Percentiles rank a stretch among this genome's conserved stretches.
Conservation (phyloP, 1,140 invertebrate species). For the Hyles euphorbiae region DNA sequence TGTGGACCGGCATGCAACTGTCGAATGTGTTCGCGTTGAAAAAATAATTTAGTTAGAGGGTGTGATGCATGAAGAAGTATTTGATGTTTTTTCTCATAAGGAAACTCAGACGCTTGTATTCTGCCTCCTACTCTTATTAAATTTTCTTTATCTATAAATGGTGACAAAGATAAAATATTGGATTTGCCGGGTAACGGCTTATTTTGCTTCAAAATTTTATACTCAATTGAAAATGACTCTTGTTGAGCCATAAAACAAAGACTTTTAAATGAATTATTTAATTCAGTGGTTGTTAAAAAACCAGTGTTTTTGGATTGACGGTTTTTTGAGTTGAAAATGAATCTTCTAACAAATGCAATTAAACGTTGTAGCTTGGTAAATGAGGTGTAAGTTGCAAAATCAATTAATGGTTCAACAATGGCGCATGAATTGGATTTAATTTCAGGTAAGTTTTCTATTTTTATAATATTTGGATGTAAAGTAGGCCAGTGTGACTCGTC, state of each 20-base stretch:
- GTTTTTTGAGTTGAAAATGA: neutral
- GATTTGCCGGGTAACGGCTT: neutral
- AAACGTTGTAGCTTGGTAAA: neutral
- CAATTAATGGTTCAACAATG: neutral
- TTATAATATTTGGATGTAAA: too few species aligned
- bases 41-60: conserved; percentile 9
- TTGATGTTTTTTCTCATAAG: conserved; percentile 7
- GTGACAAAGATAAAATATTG: neutral
- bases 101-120: neutral
- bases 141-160: neutral
- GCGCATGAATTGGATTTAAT: too few species aligned
- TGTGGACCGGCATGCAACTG: conserved; percentile 14
- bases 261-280: too few species aligned
- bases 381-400: neutral
- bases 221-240: too few species aligned
- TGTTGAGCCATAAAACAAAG: too few species aligned
- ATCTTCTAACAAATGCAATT: neutral
- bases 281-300: too few species aligned
- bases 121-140: conserved; percentile 11
- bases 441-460: too few species aligned
- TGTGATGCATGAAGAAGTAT: conserved; percentile 5
- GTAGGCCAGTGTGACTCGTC: too few species aligned
- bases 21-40: conserved; percentile 1
- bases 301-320: too few species aligned
- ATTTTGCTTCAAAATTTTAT: too few species aligned